phyloP scores from a whole-genome alignment of 2,888 invertebrate species.

The Andricus curvator region DNA sequence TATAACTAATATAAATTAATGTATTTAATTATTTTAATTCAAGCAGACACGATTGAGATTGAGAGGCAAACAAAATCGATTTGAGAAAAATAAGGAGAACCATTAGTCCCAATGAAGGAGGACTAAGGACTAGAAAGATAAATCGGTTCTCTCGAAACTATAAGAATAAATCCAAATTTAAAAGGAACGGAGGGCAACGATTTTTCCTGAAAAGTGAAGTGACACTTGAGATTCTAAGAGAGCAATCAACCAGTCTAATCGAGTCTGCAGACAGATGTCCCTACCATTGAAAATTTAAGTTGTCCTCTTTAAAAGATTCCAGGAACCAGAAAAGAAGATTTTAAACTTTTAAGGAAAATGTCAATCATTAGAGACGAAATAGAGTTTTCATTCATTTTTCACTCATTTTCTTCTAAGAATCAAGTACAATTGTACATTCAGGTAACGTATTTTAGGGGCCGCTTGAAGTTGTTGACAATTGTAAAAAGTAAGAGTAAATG shows the following conservation, averaged over 20 bases:
- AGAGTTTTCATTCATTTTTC: conserved; percentile 30
- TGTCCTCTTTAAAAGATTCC: conserved; percentile 5
- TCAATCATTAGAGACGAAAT: background rate
- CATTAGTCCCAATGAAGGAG: background rate
- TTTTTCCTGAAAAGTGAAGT: conserved; percentile 26
- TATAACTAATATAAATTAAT: conserved; percentile 21
- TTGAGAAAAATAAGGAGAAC: background rate
- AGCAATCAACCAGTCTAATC: conserved; percentile 38
- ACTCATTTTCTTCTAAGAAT: background rate
- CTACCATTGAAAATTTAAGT: conserved; percentile 23
- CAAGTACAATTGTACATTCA: too few relatives aligned
- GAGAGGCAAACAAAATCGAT: background rate
- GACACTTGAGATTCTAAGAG: conserved; percentile 36
- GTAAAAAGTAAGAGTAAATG: too few relatives aligned
- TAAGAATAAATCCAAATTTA: conserved; percentile 19
- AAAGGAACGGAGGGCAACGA: conserved; percentile 13
- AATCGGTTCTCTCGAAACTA: background rate
- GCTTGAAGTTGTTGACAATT: too few relatives aligned
- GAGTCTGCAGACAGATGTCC: conserved; percentile 36
- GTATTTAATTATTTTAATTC: background rate
- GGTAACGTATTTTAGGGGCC: too few relatives aligned
- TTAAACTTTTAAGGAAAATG: background rate
- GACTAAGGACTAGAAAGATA: conserved; percentile 25
- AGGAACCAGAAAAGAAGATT: background rate
- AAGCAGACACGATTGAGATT: background rate